Base-by-base conservation (phyloP, 1,140 invertebrate genomes). In the Microplitis demolitor region DNA sequence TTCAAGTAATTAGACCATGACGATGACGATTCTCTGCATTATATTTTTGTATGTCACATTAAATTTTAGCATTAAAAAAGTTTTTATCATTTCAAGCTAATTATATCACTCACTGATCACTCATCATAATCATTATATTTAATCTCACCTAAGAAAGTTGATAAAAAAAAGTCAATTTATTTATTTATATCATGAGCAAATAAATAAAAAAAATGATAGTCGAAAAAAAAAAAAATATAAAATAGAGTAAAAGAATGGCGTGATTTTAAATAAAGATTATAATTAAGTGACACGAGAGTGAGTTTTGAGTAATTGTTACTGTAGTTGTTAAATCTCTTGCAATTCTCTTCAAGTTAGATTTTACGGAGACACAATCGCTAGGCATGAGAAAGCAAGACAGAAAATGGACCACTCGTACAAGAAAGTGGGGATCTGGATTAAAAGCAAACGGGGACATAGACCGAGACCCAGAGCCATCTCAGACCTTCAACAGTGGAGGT, bases 401-500 rank as follows among this genome's bases (percentile, higher is more conserved):
- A 81, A 83, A 83, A 83, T 83, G 82, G 82, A 83, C 82, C 82
- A 83, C 74, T 73, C 66, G 71, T 61, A 58, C 69, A 73, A 72
- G 54, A 77, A 85, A 83, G 86, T 86, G 86, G 86, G 86, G 86
- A 87, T 83, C 85, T 85, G 80, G 84, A 87, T 87, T 87, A 87
- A 87, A 87, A 87, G 85, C 82, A 86, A 87, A 87, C 81, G 85
- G 85, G 86, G 86, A 82, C 86, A 87, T 84, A 83, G 80, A 85
- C 82, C 81, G 76, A 77, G 82, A 77, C 79, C 84, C 85, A 87
- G 84, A 87, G 79, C 82, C 80, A 86, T 85, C 84, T 86, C 85
- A 78, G 76, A 83, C 82, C 84, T 87, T 83, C 82, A 84, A 70
- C 79, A 83, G 84, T 82, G 77, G 78, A 84, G 83, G 84, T 81